A percentile compares a stretch with the other conserved stretches of the same genome.
Evolutionary conservation across 2,113 vertebrate genomes (phyloP).

Genomic region (Hippolais icterina): DNA sequence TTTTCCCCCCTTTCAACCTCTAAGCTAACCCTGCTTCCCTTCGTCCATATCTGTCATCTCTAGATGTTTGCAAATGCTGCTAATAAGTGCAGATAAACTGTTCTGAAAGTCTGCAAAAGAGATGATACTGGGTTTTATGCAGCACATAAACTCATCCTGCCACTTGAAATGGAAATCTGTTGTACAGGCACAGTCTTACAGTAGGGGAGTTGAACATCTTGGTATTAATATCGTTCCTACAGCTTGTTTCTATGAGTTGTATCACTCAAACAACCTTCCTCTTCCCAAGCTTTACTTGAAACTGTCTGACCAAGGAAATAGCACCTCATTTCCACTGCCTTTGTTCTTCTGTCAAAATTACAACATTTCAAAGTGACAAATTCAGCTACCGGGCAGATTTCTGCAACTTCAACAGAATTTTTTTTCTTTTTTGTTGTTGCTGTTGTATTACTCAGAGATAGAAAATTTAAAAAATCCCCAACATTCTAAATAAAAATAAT

Average conservation of each 20-base stretch:
- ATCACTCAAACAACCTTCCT: background rate
- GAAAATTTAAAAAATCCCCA: background rate
- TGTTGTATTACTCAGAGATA: background rate
- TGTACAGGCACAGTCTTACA: background rate
- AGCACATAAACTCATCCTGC: background rate
- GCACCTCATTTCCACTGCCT: background rate
- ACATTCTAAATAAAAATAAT: background rate
- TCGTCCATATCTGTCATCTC: background rate
- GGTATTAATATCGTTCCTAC: background rate
- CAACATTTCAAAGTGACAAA: background rate
- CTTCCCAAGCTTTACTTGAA: background rate
- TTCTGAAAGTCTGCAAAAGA: background rate
- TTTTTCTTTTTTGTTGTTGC: fast-evolving
- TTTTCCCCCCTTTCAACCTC: background rate
- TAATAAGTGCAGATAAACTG: background rate
- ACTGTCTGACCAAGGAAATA: background rate
- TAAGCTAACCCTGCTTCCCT: fast-evolving
- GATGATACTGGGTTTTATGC: background rate
- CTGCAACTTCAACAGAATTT: background rate
- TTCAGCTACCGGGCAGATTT: background rate
- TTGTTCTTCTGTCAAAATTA: background rate
- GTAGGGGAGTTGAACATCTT: background rate
- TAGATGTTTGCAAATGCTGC: background rate
- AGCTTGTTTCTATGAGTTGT: background rate
- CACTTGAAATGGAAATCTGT: background rate